Percentiles rank a stretch among this genome's conserved stretches.
These are phyloP conservation scores for Scaptomyza parva DNA, from an alignment of 2,888 invertebrate genomes.

Conservation along the genomic window DNA sequence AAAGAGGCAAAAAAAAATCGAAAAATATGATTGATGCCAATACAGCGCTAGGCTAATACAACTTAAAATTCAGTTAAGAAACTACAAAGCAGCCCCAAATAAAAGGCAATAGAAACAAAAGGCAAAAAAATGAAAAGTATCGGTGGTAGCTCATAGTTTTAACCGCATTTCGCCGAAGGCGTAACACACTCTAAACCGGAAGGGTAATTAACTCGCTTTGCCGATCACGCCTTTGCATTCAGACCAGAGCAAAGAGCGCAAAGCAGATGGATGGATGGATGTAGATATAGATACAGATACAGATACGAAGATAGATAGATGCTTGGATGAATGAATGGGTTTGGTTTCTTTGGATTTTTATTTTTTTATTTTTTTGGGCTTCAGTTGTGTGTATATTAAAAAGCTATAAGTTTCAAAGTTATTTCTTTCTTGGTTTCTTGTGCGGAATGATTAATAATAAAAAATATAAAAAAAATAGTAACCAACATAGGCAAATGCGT, in stretches of 20 bases:
- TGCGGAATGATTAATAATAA: constrained; percentile 72
- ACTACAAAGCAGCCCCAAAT: constrained; percentile 54
- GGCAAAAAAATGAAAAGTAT: constrained; percentile 51
- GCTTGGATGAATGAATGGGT: constrained; percentile 50
- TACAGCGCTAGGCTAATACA: constrained; percentile 69
- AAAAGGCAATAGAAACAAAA: constrained; percentile 48
- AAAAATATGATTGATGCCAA: constrained; percentile 78
- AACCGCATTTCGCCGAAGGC: constrained; percentile 81
- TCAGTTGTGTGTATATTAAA: constrained; percentile 62
- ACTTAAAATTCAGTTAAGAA: constrained; percentile 74
- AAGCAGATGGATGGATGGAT: constrained; percentile 42
- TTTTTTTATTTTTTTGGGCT: too few species aligned
- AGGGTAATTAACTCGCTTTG: constrained; percentile 84
- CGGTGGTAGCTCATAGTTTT: constrained; percentile 67
- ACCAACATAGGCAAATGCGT: constrained; percentile 68
- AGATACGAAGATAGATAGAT: constrained; percentile 39
- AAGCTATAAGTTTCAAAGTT: constrained; percentile 72
- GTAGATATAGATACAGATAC: too few species aligned
- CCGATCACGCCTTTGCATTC: constrained; percentile 82
- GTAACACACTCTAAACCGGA: constrained; percentile 83
- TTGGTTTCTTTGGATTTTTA: constrained; percentile 35
- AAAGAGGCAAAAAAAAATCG: constrained; percentile 15
- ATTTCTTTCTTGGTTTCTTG: constrained; percentile 44
- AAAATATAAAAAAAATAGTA: constrained; percentile 45
- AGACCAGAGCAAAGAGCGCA: constrained; percentile 48